Conservation (phyloP, 2,113 vertebrate genomes). For the Bagarius yarrelli region DNA sequence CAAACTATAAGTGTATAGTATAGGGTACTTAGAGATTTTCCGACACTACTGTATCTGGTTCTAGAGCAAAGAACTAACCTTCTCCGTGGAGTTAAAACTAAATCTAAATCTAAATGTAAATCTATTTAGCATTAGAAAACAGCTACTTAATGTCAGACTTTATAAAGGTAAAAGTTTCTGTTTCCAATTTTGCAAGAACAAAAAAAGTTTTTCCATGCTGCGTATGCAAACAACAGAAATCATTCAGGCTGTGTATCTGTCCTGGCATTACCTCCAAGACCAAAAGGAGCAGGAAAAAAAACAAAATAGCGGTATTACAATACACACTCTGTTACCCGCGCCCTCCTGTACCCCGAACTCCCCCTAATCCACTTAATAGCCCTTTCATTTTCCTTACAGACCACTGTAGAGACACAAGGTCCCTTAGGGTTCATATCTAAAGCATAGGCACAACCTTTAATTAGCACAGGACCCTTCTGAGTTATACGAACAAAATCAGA, state of each 20-base stretch:
- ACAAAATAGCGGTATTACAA: slow-evolving; percentile 41
- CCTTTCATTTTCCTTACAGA: slow-evolving; percentile 25
- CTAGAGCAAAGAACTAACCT: background rate
- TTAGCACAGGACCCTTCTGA: background rate
- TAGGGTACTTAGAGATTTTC: background rate
- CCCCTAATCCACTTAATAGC: slow-evolving; percentile 12
- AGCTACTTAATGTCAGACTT: background rate
- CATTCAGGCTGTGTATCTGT: slow-evolving; percentile 18
- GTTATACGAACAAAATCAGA: background rate
- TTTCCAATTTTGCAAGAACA: background rate
- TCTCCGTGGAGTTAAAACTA: background rate
- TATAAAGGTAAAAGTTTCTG: background rate
- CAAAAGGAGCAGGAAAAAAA: background rate
- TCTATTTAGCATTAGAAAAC: no score
- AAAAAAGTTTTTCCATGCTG: background rate
- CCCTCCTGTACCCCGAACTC: background rate
- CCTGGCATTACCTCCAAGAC: slow-evolving; percentile 22
- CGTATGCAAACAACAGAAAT: slow-evolving; percentile 15
- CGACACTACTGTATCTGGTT: background rate
- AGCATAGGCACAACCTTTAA: background rate
- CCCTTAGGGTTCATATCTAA: background rate
- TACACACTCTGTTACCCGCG: slow-evolving; percentile 43
- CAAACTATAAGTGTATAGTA: no score
- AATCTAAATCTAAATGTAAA: no score
- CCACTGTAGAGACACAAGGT: slow-evolving; percentile 21